Base-by-base conservation (phyloP, 2,113 vertebrate species). In the Centropus unirufus region DNA sequence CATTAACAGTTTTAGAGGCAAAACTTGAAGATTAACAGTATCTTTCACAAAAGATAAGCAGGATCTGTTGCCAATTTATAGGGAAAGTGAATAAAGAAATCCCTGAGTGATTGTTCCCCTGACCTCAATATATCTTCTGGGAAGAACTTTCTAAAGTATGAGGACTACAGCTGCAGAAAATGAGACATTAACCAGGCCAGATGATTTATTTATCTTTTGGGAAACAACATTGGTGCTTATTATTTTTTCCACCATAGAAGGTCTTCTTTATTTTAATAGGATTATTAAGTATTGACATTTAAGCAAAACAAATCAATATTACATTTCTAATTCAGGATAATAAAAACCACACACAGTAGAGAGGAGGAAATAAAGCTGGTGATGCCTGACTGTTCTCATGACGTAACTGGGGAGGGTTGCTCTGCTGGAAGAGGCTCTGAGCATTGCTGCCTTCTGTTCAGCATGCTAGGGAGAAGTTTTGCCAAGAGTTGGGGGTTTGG, bases 241-340 rank as follows among this genome's bases (percentile, higher is more conserved):
- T 63, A 70, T 59, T 58, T 46, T 34, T 92, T 66, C 54, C 49
- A 20, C 68, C 82, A 40, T 21, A 67, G 57, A 83, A 44, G 59
- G 77, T 80, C 61, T 32, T 87, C 81, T 92, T 85, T 83, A 63
- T 91, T 93, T 82, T 90, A 93, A 83, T 57, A 67, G 49, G 49
- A 34, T 95, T 94, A 91, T 89, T 94, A 96, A 87, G 47, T 26
- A 75, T 59, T 74, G 84, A 64, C 58, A 85, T 79, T 61, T 46
- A 75, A 94, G 78, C 51, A 79, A 57, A 67, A 15, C 17, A 0
- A 64, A 95, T 90, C 69, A 93, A 74, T 96, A 91, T 20, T 88
- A 42, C 12, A 68, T 74, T 94, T 94, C 63, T 70, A 89, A 82
- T 77, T 92, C 51, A 52, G 51, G 42, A 72, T 46, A 61, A 80